phyloP scores from a whole-genome alignment of 2,113 vertebrate species.

The Oncorhynchus clarkii region DNA sequence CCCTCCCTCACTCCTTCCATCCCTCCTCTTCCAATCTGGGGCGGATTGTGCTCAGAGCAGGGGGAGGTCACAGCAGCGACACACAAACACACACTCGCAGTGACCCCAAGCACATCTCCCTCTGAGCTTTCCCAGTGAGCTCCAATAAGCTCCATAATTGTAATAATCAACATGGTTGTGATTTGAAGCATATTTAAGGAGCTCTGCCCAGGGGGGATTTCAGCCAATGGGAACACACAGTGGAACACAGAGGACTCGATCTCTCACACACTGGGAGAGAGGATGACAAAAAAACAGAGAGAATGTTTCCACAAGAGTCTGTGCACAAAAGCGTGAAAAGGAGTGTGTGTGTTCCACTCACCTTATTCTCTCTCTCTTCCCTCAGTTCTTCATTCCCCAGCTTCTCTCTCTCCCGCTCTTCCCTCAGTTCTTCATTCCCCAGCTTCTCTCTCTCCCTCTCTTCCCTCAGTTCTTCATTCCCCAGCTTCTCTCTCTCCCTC shows the following conservation, averaged over 20 bases:
- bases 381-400: slow-evolving; percentile 34
- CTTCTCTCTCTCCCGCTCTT: slow-evolving; percentile 63
- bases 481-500: slow-evolving; percentile 52
- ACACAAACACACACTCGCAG: slow-evolving; percentile 5
- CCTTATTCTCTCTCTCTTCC: slow-evolving; percentile 26
- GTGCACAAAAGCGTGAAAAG: background rate
- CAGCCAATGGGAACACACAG: no score
- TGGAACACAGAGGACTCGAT: background rate
- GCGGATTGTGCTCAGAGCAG: background rate
- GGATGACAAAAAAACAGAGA: background rate
- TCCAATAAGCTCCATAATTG: background rate
- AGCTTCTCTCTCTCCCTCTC: slow-evolving; percentile 56
- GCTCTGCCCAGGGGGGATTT: background rate
- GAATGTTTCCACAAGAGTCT: background rate
- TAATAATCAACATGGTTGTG: slow-evolving; percentile 35
- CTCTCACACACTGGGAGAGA: background rate
- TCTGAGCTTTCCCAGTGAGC: slow-evolving; percentile 19
- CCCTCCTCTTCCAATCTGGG: slow-evolving; percentile 23
- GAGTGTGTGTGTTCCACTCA: background rate
- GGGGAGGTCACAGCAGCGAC: background rate
- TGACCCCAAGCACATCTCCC: slow-evolving; percentile 13
- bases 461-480: background rate
- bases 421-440: slow-evolving; percentile 26
- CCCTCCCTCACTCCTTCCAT: slow-evolving; percentile 11
- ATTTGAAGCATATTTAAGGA: slow-evolving; percentile 30